Evolutionary conservation across 2,113 vertebrate genomes (phyloP), one percentile per base, ranked within the genome.

Genomic region (Phylloscopus whistleri): DNA sequence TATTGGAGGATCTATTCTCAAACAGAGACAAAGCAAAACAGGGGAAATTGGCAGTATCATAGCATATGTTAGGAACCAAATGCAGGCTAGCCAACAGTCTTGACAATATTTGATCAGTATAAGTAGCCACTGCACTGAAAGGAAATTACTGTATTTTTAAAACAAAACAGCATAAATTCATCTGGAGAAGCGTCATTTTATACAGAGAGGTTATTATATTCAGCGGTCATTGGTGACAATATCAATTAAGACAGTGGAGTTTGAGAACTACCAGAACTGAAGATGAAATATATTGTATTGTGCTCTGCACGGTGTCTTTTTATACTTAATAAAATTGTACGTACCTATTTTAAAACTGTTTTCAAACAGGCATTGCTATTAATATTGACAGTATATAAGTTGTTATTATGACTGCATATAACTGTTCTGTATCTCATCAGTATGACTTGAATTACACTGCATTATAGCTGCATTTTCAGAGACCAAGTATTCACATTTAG

Each of bases 341-440:
- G 41, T 89, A 95, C 58, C 67, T 93, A 92, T 89, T 96, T 97
- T 96, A 95, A 93, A 96, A 70, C 43, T 94, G 82, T 94, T 93
- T 69, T 95, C 73, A 78, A 78, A 79, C 62, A 88, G 83, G 48
- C 68, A 75, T 70, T 89, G 81, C 73, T 94, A 22, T 93, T 94
- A 86, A 84, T 92, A 90, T 73, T 89, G 69, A 82, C 8, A 7
- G 51, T 68, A 69, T 88, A 94, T 53, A 72, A 84, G 56, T 81
- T 93, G 82, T 85, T 87, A 58, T 63, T 94, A 67, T 80, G 82
- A 69, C 60, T 94, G 73, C 73, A 28, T 69, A 86, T 83, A 72
- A 75, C 59, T 93, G 73, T 92, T 73, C 80, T 93, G 59, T 93
- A 69, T 91, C 68, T 90, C 58, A 51, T 84, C 48, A 48, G 24